Conservation (phyloP, 2,888 invertebrate species). For the Tortrix viridana region DNA sequence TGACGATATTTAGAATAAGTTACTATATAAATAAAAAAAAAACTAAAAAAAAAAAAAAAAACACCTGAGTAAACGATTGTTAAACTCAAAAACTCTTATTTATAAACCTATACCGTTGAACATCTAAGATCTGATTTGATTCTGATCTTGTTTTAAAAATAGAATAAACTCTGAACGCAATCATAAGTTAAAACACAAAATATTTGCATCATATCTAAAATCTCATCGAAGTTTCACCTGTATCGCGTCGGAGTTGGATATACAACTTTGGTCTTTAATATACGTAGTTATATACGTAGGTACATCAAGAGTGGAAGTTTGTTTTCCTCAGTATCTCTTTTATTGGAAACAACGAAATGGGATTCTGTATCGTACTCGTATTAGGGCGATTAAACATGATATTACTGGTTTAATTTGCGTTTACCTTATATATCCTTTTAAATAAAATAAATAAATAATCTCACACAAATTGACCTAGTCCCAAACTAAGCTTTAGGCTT, state of each 20-base stretch:
- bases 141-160: no score
- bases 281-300: conserved; percentile 2
- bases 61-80: no score
- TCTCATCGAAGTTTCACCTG: conserved; percentile 10
- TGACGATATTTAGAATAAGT: no score
- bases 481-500: no score
- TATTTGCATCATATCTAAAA: neutral
- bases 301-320: conserved; percentile 8
- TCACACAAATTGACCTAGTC: no score
- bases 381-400: neutral
- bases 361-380: neutral
- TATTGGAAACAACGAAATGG: neutral
- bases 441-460: no score
- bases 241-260: neutral
- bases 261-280: neutral
- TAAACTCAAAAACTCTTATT: no score
- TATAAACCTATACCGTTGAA: no score
- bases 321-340: neutral
- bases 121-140: no score
- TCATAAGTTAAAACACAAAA: neutral
- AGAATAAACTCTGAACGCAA: neutral
- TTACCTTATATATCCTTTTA: no score
- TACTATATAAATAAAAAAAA: no score
- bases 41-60: no score
- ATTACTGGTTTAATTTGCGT: neutral